Evolutionary conservation across 2,797 vertebrate species (phyloP), one percentile per base, ranked within the genome.

Genomic region (Alosa sapidissima): DNA sequence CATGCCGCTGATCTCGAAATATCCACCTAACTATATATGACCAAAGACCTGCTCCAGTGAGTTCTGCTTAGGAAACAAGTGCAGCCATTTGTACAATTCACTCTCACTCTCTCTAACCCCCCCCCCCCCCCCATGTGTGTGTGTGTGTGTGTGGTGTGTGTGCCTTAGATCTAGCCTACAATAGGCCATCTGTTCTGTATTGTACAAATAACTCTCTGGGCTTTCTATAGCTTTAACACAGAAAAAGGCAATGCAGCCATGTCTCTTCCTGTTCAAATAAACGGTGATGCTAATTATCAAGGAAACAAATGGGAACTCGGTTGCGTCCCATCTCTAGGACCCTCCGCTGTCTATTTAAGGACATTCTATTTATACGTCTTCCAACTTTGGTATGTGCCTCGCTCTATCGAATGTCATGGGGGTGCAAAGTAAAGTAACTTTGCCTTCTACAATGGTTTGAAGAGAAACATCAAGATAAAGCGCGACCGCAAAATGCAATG

Each of bases 271-370:
- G 14, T 10, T 78, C 6, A 21, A 47, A 78, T 78, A 9, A 45
- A 78, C 36, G 9, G 19, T 78, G 14, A 36, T 14, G 13, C 16
- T 72, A 16, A 41, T 36, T 72, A 41, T 72, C 33, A 41, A 78
- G 19, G 72, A 41, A 78, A n/a, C 72, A 78, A 78, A 47, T 78
- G 14, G 36, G 5, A 78, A 78, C 41, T 47, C 3, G 36, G 41
- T 9, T 78, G 36, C 84, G 85, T 82, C 81, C 85, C 89, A 47
- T 60, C 62, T 89, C 85, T 81, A 81, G 85, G 89, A 84, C 88
- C 88, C 87, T 85, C 90, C 83, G 88, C 89, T 81, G 36, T 93
- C 95, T 96, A 96, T 96, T 96, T 95, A 92, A 91, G 94, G 94
- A 86, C 88, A 89, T 91, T 94, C 95, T 96, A 96, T 96, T 95